These are phyloP conservation scores for Nipponacmea schrenckii DNA, from an alignment of 2,888 invertebrate species.

Conservation along the genomic window DNA sequence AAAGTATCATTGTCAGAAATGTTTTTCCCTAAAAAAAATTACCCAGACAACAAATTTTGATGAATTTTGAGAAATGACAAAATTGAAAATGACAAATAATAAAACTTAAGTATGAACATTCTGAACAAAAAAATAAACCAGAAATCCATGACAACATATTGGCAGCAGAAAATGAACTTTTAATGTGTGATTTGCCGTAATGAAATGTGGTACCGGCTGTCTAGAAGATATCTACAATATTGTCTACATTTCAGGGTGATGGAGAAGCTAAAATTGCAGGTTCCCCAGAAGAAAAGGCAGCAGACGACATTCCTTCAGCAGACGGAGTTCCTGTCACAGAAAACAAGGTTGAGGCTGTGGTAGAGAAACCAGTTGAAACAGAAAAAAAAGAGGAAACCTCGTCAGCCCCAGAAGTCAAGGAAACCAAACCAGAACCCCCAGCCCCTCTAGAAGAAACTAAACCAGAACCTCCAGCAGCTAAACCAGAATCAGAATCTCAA, in stretches of 20 bases:
- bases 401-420: conserved; percentile 20
- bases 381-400: conserved; percentile 22
- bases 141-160: no score
- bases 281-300: conserved; percentile 11
- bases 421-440: conserved; percentile 17
- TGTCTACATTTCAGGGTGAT: conserved; percentile 5
- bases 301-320: conserved; percentile 15
- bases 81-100: no score
- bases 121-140: no score
- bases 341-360: conserved; percentile 18
- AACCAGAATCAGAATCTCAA: conserved; percentile 8
- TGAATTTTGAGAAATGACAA: no score
- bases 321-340: conserved; percentile 9
- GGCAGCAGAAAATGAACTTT: no score
- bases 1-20: no score
- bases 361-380: conserved; percentile 26
- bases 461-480: not conserved
- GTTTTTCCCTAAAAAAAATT: no score
- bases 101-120: no score
- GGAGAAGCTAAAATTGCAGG: not conserved
- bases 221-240: not conserved
- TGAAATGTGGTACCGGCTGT: no score
- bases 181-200: no score
- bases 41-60: no score
- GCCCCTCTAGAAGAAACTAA: conserved; percentile 4